Evolutionary conservation across 2,888 invertebrate genomes (phyloP), one percentile per base, ranked within the genome.

Genomic region (Dryomyza anilis): DNA sequence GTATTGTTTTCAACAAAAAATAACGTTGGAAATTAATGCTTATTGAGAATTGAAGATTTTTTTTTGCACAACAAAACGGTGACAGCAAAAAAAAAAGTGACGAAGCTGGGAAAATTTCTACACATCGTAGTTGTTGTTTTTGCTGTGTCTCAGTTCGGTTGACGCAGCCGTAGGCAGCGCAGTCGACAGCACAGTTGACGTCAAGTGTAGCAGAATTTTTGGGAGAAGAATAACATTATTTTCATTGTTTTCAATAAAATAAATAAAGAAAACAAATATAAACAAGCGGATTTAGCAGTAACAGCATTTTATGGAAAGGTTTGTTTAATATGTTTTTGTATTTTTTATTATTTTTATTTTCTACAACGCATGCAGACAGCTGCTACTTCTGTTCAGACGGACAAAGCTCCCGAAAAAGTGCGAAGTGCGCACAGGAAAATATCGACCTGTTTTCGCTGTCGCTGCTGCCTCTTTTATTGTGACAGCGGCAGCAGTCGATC

Each of bases 61-160:
- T n/a, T n/a, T n/a, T 21, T 50, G 27, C 27, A 50, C 14, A 50
- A 48, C 21, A 39, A 39, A 39, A 39, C 23, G 25, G 23, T 50
- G 23, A 23, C 21, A 23, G 55, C 23, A n/a, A 61, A 33, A 33
- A 25, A n/a, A 25, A n/a, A 30, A 39, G 50, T 52, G 52, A 39
- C 61, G 52, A 61, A 61, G 36, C 23, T 52, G 39, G 52, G 52
- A 52, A 61, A 61, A 61, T 61, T 61, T 48, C 52, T 58, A 45
- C 58, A 58, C 58, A 58, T 29, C 45, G 16, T 25, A 25, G 46
- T 21, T 29, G 14, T 39, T 12, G 39, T 39, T 39, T 39, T 39
- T 39, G 12, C 14, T 39, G 12, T n/a, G 39, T 39, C 39, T 39
- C 39, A 39, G 12, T n/a, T 39, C 50, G 3, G 50, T 19, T 25